Percentiles rank a stretch among this genome's conserved stretches.
Evolutionary conservation across 2,888 invertebrate genomes (phyloP).

Genomic region (Tiliacea citrago): DNA sequence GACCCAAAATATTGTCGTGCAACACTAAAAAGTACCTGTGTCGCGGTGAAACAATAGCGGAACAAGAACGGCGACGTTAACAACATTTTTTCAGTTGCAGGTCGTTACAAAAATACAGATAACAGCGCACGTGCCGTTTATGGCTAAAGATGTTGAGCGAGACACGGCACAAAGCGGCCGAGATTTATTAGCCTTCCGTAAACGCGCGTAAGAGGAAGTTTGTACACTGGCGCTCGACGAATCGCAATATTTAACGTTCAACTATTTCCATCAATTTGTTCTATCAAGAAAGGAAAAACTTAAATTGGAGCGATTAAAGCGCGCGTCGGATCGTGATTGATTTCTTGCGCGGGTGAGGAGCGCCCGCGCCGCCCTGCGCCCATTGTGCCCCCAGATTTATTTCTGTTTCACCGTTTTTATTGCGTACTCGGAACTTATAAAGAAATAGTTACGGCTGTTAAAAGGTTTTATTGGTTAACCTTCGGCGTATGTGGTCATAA

Average conservation of each 20-base stretch:
- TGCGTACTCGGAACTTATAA: conserved; percentile 90
- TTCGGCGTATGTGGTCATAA: conserved; percentile 89
- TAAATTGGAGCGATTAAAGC: conserved; percentile 86
- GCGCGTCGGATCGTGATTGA: conserved; percentile 83
- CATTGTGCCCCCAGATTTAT: conserved; percentile 88
- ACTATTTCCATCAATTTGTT: conserved; percentile 87
- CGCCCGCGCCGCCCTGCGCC: conserved; percentile 68
- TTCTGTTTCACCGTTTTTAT: conserved; percentile 89
- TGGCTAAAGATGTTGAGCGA: conserved; percentile 83
- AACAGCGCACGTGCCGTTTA: conserved; percentile 85
- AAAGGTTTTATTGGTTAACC: conserved; percentile 91
- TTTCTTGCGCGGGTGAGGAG: conserved; percentile 75
- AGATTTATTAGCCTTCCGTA: conserved; percentile 85
- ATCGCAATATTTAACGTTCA: conserved; percentile 85
- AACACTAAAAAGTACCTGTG: conserved; percentile 74
- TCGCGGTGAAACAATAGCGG: conserved; percentile 69
- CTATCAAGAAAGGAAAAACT: conserved; percentile 84
- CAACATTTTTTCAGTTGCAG: conserved; percentile 82
- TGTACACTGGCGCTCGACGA: conserved; percentile 79
- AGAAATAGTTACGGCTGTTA: conserved; percentile 90
- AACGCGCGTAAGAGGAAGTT: conserved; percentile 83
- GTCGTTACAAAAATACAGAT: conserved; percentile 84
- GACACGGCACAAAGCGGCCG: conserved; percentile 81
- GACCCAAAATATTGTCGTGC: conserved; percentile 72
- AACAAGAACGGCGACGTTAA: conserved; percentile 76